phyloP scores from a whole-genome alignment of 2,888 invertebrate genomes.

The Rapana venosa region DNA sequence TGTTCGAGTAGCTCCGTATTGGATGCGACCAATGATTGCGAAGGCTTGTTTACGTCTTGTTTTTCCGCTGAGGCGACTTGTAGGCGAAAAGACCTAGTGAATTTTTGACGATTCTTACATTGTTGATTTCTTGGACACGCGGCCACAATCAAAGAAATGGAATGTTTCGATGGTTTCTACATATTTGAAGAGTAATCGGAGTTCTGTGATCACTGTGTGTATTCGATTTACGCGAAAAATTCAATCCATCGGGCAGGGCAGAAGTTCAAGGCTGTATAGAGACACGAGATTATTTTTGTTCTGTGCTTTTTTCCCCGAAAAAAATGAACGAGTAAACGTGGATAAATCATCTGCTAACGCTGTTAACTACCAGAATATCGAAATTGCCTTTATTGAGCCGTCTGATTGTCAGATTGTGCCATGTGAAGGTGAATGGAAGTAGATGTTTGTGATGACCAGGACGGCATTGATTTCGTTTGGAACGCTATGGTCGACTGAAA shows the following conservation, averaged over 20 bases:
- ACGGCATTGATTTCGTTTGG: constrained; percentile 39
- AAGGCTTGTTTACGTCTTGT: constrained; percentile 71
- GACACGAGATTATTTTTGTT: constrained; percentile 48
- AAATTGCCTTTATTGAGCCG: background rate
- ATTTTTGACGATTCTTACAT: constrained; percentile 40
- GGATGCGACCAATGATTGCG: constrained; percentile 65
- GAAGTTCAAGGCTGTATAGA: constrained; percentile 47
- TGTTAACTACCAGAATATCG: background rate
- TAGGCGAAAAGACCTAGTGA: constrained; percentile 1
- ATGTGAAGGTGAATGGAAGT: constrained; percentile 34
- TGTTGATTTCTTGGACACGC: background rate
- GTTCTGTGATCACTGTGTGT: background rate
- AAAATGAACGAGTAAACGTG: constrained; percentile 33
- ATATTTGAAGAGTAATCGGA: background rate
- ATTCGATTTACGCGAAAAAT: background rate
- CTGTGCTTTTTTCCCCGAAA: constrained; percentile 42
- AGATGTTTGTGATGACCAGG: constrained; percentile 31
- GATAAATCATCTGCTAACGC: background rate
- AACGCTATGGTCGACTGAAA: constrained; percentile 41
- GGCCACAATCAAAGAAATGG: background rate
- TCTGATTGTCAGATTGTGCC: background rate
- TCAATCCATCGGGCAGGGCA: constrained; percentile 41
- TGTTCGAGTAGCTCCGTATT: constrained; percentile 45
- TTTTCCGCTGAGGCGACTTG: constrained; percentile 42
- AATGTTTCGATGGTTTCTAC: constrained; percentile 17